phyloP scores from a whole-genome alignment of 2,797 vertebrate species.

The Danio aesculapii region DNA sequence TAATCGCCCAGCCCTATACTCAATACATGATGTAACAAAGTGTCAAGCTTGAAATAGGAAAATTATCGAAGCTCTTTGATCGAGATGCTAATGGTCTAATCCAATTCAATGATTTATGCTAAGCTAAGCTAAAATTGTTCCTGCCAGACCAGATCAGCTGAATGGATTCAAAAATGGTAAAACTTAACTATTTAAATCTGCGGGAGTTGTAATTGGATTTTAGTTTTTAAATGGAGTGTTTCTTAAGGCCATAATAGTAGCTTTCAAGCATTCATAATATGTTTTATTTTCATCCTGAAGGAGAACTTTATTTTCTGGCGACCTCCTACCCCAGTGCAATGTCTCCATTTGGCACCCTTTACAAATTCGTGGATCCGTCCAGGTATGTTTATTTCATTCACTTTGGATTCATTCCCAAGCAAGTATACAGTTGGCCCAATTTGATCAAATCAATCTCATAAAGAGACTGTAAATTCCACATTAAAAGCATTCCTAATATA shows the following conservation, averaged over 20 bases:
- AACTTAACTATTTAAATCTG: too few relatives aligned
- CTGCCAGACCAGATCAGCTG: too few relatives aligned
- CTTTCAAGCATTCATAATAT: neutral
- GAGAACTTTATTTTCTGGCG: slow-evolving; percentile 88
- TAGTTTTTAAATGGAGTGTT: neutral
- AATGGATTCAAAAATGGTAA: too few relatives aligned
- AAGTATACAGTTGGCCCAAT: neutral
- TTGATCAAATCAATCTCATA: neutral
- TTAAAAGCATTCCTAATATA: neutral
- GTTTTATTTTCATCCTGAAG: slow-evolving; percentile 63
- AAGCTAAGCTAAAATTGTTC: too few relatives aligned
- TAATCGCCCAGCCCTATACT: too few relatives aligned
- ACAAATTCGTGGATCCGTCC: slow-evolving; percentile 87
- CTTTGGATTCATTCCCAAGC: neutral
- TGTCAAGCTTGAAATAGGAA: too few relatives aligned
- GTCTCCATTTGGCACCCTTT: slow-evolving; percentile 80
- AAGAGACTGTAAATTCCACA: neutral
- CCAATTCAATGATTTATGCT: too few relatives aligned
- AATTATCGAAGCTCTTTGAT: too few relatives aligned
- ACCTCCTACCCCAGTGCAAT: slow-evolving; percentile 82
- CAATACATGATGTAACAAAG: too few relatives aligned
- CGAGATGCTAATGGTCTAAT: too few relatives aligned
- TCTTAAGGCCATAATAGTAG: neutral
- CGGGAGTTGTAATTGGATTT: too few relatives aligned
- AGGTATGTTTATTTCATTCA: slow-evolving; percentile 74